A percentile compares a stretch with the other conserved stretches of the same genome.
Evolutionary conservation across 2,797 vertebrate species (phyloP).

Genomic region (Merluccius polli): DNA sequence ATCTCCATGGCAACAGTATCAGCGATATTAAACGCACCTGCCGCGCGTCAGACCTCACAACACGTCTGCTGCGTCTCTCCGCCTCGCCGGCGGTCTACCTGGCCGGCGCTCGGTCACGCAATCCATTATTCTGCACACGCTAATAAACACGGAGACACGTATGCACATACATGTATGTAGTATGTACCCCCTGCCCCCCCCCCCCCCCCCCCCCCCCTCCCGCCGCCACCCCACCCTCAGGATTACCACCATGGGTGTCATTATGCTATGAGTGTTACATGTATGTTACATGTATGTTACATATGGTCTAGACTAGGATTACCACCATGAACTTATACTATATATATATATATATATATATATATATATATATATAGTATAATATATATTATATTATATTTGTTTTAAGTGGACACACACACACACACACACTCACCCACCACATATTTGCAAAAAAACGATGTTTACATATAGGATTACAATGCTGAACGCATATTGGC

Average conservation of each 20-base stretch:
- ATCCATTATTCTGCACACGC: no score
- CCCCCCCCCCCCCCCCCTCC: no score
- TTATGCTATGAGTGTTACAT: background rate
- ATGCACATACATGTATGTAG: background rate
- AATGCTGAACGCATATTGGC: background rate
- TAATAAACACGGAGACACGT: background rate
- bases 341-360: no score
- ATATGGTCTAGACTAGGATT: background rate
- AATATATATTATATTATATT: no score
- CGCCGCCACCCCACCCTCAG: background rate
- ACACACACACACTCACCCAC: background rate
- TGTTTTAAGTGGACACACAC: no score
- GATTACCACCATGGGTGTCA: background rate
- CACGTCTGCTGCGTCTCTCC: constrained; percentile 6
- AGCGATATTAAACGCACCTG: constrained; percentile 51
- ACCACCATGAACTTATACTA: background rate
- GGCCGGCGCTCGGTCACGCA: no score
- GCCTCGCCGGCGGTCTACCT: background rate
- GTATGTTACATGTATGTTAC: background rate
- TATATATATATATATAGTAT: no score
- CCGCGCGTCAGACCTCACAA: background rate
- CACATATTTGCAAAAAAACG: background rate
- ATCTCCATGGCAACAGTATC: constrained; percentile 67
- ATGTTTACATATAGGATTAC: background rate
- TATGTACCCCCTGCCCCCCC: no score